Evolutionary conservation across 1,140 invertebrate genomes (phyloP).

Genomic region (Diuraphis noxia): DNA sequence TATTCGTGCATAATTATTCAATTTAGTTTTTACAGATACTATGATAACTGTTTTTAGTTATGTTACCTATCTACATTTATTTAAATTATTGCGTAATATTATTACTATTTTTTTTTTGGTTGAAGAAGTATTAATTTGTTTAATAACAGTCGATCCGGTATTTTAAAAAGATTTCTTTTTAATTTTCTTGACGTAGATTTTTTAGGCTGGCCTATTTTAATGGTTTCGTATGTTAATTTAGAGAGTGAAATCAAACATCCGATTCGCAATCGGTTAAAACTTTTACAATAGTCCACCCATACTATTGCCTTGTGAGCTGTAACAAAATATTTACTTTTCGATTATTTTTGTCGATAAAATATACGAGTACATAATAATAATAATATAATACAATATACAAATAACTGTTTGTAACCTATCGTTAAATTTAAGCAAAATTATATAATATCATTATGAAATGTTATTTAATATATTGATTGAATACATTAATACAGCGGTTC

Average conservation of each 20-base stretch:
- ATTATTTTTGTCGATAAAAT: too few species aligned
- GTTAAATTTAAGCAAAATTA: too few species aligned
- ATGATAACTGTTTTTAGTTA: neutral
- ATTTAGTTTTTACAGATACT: neutral
- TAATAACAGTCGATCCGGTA: neutral
- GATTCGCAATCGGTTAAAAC: neutral
- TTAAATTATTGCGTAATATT: neutral
- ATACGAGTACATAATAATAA: too few species aligned
- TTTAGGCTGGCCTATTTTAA: neutral
- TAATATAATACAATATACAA: too few species aligned
- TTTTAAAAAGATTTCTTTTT: neutral
- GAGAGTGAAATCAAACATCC: neutral
- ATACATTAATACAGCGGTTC: too few species aligned
- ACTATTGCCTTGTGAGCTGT: too few species aligned
- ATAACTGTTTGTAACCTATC: too few species aligned
- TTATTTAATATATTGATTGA: neutral
- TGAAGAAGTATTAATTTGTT: neutral
- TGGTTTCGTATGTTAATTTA: neutral
- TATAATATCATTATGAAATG: neutral
- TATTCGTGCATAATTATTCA: neutral
- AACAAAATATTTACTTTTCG: too few species aligned
- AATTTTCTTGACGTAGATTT: neutral
- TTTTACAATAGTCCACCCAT: too few species aligned
- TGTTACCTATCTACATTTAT: neutral
- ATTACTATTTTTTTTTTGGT: neutral